Conservation (phyloP, 1,140 invertebrate species). For the Drosophila insularis region DNA sequence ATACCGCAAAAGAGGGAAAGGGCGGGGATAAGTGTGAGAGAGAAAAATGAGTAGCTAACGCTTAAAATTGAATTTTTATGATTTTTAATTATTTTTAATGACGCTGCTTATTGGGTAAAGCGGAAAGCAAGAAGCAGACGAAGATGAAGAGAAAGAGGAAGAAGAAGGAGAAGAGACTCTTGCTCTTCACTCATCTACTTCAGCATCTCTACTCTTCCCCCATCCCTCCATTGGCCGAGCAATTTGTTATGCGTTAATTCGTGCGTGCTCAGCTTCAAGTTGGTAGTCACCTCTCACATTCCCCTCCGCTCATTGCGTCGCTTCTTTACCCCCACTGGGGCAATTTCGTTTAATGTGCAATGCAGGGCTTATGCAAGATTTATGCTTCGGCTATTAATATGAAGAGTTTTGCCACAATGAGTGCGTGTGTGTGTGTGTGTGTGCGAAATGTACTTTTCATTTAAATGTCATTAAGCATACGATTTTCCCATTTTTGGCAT, state of each 20-base stretch:
- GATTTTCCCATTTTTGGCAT: slow-evolving; percentile 44
- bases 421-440: neutral
- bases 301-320: neutral
- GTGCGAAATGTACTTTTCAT: slow-evolving; percentile 74
- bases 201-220: neutral
- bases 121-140: too few species aligned
- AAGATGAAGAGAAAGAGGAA: too few species aligned
- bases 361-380: slow-evolving; percentile 74
- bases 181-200: neutral
- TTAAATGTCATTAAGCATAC: slow-evolving; percentile 79
- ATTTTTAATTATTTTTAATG: slow-evolving; percentile 82
- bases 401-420: slow-evolving; percentile 58
- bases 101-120: slow-evolving; percentile 69
- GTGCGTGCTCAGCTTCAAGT: slow-evolving; percentile 74
- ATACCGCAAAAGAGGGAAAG: neutral
- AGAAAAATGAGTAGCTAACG: slow-evolving; percentile 52
- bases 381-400: slow-evolving; percentile 76
- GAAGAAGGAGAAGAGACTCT: slow-evolving; percentile 16
- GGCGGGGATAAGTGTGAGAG: slow-evolving; percentile 1
- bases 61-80: slow-evolving; percentile 82
- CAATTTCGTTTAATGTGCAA: slow-evolving; percentile 76
- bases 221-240: slow-evolving; percentile 50
- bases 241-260: slow-evolving; percentile 80
- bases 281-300: neutral
- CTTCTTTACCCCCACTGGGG: slow-evolving; percentile 27